Evolutionary conservation across 1,140 invertebrate genomes (phyloP), one percentile per base, ranked within the genome.

Genomic region (Gonatopus flavifemur): DNA sequence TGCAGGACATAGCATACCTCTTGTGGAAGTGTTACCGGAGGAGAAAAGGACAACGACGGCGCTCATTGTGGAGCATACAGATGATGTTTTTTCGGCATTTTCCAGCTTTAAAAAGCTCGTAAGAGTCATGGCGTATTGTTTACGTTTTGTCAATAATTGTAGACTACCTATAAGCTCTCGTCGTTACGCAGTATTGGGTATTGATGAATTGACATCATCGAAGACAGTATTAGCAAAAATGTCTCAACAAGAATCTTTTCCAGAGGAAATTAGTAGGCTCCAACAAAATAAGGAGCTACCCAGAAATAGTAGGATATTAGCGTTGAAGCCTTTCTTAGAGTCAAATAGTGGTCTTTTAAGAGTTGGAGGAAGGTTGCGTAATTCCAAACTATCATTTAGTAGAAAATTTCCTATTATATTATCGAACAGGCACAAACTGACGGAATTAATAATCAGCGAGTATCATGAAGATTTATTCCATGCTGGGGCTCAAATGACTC

Each of bases 331-430:
- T 13, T 33, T 33, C n/a, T 5, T 33, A 5, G 32, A 33, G 5
- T 9, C 5, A 8, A 8, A 6, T 15, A n/a, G n/a, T n/a, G 32
- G 32, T 8, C 32, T 33, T 8, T 5, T 33, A n/a, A 9, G 32
- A n/a, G 32, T 33, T 15, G 32, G 72, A n/a, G 74, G 77, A 8
- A 41, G 76, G 5, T 43, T 79, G 7, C 10, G 50, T 18, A 43
- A 67, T 19, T 55, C 76, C 1, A 24, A 58, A 9, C 40, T 76
- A 1, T 38, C 44, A 8, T 59, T 57, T 36, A 54, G 67, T 20
- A 47, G 55, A 16, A 69, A 72, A 50, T 71, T 76, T 60, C 77
- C 75, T 2, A 64, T 73, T 15, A 38, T 80, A 13, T 42, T 70
- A 24, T 61, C 69, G 22, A 19, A 50, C 12, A 62, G 58, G 15